Evolutionary conservation across 2,797 vertebrate species (phyloP), one percentile per base, ranked within the genome.

Genomic region (Rhyacichthys aspro): DNA sequence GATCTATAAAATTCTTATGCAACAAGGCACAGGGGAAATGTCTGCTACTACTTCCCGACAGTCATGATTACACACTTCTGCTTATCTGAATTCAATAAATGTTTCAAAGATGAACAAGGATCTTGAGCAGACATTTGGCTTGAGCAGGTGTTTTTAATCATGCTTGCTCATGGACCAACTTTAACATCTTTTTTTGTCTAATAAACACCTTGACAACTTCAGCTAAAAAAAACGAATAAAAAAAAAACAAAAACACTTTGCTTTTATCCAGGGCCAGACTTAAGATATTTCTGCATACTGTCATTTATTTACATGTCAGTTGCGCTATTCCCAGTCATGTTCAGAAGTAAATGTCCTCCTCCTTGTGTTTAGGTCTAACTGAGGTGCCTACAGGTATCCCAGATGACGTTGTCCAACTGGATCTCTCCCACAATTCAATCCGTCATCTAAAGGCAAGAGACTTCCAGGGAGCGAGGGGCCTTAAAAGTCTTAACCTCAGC

Each of bases 391-490:
- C 76, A 39, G 93, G 93, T 50, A 94, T 97, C 72, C 91, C 94
- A 83, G 92, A 93, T 41, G 92, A 96, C 55, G 89, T 92, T 32
- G 88, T 95, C 76, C 93, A 94, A 64, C 88, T 97, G 28, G 93
- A 97, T 82, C 83, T 97, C 52, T 96, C 95, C 41, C 78, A 79
- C 76, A 97, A 97, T 82, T 92, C 92, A 85, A 96, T 97, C 68
- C 88, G 68, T 71, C 93, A 92, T 34, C 92, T 97, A 55, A 91
- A 76, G 83, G 82, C 92, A 78, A 96, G 91, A 83, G 90, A 94
- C 46, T 97, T 97, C 82, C 90, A 93, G 67, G 91, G 89, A 36
- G 87, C 91, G 18, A 92, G 87, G 54, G 91, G 94, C 61, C 80
- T 97, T 67, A 93, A 93, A 81, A 90, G 84, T 78, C 58, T 97